phyloP scores from a whole-genome alignment of 2,797 vertebrate species.

The Echeneis naucrates region DNA sequence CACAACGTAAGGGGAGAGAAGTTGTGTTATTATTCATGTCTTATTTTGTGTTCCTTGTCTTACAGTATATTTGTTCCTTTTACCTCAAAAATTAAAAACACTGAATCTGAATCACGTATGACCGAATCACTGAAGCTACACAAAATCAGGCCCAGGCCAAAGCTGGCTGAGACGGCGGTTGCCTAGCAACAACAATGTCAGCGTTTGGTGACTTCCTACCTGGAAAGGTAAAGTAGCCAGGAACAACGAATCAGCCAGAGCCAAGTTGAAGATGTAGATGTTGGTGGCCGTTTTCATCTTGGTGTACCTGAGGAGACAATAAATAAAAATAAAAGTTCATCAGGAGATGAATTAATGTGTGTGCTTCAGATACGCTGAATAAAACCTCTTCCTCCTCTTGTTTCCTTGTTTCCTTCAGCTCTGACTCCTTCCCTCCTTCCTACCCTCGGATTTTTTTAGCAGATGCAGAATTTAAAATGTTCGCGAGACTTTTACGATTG shows the following conservation, averaged over 20 bases:
- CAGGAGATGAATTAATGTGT: not conserved
- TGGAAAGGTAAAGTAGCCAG: constrained; percentile 96
- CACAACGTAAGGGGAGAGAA: too few species aligned
- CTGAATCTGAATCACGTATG: too few species aligned
- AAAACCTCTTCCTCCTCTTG: constrained; percentile 32
- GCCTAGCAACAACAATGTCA: not conserved
- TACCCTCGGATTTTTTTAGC: constrained; percentile 25
- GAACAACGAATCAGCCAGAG: constrained; percentile 93
- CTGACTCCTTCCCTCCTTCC: constrained; percentile 13
- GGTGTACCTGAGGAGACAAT: constrained; percentile 87
- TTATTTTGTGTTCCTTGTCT: too few species aligned
- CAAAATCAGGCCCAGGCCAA: too few species aligned
- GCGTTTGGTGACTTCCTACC: constrained; percentile 44
- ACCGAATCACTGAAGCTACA: too few species aligned
- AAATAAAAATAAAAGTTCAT: not conserved
- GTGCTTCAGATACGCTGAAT: constrained; percentile 22
- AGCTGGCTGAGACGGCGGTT: too few species aligned
- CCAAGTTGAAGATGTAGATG: constrained; percentile 98
- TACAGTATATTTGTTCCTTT: too few species aligned
- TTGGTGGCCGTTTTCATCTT: constrained; percentile 99
- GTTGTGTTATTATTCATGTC: too few species aligned
- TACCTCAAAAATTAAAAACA: too few species aligned
- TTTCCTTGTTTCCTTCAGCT: not conserved
- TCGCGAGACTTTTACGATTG: not conserved
- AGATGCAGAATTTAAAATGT: not conserved